phyloP scores from a whole-genome alignment of 2,797 vertebrate species.

The Neopelma chrysocephalum region DNA sequence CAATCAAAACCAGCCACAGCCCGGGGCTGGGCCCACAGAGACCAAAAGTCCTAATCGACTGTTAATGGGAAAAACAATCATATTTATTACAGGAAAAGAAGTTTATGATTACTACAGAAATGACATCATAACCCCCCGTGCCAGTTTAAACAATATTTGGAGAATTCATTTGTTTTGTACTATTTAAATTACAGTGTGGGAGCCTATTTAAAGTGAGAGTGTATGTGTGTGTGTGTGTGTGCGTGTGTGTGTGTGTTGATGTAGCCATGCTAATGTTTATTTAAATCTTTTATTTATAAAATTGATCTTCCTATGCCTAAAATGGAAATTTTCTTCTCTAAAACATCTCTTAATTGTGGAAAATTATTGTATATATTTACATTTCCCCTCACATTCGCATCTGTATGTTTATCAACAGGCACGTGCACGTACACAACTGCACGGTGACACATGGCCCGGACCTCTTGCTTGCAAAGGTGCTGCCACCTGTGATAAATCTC shows the following conservation, averaged over 20 bases:
- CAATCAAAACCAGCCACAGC: conserved; percentile 12
- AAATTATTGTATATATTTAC: conserved; percentile 14
- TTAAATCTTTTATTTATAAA: conserved; percentile 64
- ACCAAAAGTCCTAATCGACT: conserved; percentile 6
- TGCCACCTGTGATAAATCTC: not conserved
- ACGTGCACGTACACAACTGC: not conserved
- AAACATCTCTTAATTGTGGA: conserved; percentile 33
- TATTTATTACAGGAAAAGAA: conserved; percentile 68
- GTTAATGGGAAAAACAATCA: conserved; percentile 53
- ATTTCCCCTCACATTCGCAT: not conserved
- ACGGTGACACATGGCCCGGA: fast-evolving
- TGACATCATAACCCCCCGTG: conserved; percentile 55
- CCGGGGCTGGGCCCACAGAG: not conserved
- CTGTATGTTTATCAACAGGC: not conserved
- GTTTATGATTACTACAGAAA: conserved; percentile 51
- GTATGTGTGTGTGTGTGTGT: not conserved
- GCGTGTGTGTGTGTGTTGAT: not conserved
- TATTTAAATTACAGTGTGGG: conserved; percentile 67
- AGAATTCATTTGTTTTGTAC: conserved; percentile 69
- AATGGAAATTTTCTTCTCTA: conserved; percentile 57
- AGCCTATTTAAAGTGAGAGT: conserved; percentile 40
- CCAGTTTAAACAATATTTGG: conserved; percentile 73
- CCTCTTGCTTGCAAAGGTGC: not conserved
- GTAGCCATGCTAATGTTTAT: conserved; percentile 53
- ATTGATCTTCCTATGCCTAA: conserved; percentile 52